Base-by-base conservation (phyloP, 2,888 invertebrate genomes). In the Amphimallon solstitiale region DNA sequence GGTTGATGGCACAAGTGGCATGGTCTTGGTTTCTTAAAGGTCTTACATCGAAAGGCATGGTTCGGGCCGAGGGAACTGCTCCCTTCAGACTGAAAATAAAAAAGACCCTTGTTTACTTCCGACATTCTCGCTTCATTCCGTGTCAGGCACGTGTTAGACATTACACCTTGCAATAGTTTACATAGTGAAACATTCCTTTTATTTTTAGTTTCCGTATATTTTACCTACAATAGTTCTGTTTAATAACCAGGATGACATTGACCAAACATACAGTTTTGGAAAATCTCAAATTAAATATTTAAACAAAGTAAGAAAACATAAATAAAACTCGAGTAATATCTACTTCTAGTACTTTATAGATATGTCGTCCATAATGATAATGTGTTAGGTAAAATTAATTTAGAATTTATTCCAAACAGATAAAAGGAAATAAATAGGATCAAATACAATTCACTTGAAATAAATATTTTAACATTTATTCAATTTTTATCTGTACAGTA, bases 1-100 rank as follows among this genome's bases (percentile, higher is more conserved):
- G 90, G 89, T 81, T 90, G 91, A 78, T 92, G 92, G 79, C 92
- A 92, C 81, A 91, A 87, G 81, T 92, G 91, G 80, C 92, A 92
- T 34, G 91, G 90, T 70, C 91, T 85, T 10, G 91, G 88, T 77
- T 90, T 91, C 77, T 90, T 88, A 81, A 92, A 88, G 69, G 88
- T 87, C 81, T 92, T 92, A 78, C 88, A 88, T 66, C 91, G 89
- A 81, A 92, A 92, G 69, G 89, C 87, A 82, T 92, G 92, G 75
- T 87, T 87, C 78, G 90, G 90, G 35, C 87, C 81, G 77, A 90
- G 89, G 6, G 87, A 75, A 59, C 73, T 86, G 69, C 86, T 85
- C 68, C 88, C 88, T 72, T 90, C 90, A 74, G 87, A 88, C 91
- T 91, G 88, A 68, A 87, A 87, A 72, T 80, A 79, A 76, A 76